phyloP scores from a whole-genome alignment of 2,113 vertebrate species.

The Ciconia boyciana region DNA sequence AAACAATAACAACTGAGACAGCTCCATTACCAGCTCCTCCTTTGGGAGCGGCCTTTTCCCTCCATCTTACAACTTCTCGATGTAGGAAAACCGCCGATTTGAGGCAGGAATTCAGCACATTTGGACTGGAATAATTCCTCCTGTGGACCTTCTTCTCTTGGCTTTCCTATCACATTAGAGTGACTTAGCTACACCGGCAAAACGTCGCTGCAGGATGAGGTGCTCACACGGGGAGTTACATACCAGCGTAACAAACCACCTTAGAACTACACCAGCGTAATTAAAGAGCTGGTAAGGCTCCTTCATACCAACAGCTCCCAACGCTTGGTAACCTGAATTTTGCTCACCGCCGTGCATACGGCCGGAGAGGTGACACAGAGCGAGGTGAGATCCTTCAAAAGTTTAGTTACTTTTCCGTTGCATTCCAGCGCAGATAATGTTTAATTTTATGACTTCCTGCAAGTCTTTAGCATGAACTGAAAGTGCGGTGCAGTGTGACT shows the following conservation, averaged over 20 bases:
- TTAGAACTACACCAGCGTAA: not conserved
- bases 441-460: slow-evolving; percentile 73
- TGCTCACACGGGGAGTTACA: not conserved
- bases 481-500: slow-evolving; percentile 55
- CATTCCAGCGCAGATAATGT: slow-evolving; percentile 58
- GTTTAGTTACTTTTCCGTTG: slow-evolving; percentile 35
- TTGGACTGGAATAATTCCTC: not conserved
- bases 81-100: accelerated
- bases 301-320: not conserved
- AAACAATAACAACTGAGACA: not conserved
- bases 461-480: slow-evolving; percentile 59
- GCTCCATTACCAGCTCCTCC: slow-evolving; percentile 19
- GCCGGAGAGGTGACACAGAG: not conserved
- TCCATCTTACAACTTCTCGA: not conserved
- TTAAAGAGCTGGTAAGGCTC: not conserved
- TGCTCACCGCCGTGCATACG: accelerated
- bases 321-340: not conserved
- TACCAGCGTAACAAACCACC: not conserved
- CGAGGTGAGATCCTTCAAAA: slow-evolving; percentile 21
- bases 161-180: not conserved
- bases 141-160: not conserved
- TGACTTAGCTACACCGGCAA: accelerated
- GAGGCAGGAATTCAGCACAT: not conserved
- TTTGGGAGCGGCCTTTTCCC: not conserved
- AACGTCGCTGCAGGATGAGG: not conserved